Evolutionary conservation across 2,888 invertebrate species (phyloP).

Genomic region (Zaprionus obscuricornis): DNA sequence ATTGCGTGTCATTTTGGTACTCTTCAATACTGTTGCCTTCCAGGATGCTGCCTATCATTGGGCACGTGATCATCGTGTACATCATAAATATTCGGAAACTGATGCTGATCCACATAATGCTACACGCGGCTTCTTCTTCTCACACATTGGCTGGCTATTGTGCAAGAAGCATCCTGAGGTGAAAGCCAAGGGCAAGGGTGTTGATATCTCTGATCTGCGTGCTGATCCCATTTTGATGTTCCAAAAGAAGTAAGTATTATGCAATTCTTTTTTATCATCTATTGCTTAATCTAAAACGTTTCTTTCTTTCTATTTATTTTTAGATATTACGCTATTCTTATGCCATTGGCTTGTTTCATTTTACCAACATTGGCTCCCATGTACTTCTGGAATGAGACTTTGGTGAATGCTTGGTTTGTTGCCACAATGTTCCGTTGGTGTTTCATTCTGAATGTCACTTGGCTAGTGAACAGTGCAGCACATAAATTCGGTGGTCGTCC

Average conservation of each 20-base stretch:
- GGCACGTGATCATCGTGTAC: constrained; percentile 92
- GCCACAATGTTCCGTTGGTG: constrained; percentile 90
- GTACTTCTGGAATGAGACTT: constrained; percentile 90
- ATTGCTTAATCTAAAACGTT: too few species aligned
- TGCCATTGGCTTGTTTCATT: constrained; percentile 90
- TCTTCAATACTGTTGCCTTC: constrained; percentile 95
- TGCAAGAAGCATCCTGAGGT: constrained; percentile 96
- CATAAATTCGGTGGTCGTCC: constrained; percentile 91
- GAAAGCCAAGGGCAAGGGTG: constrained; percentile 91
- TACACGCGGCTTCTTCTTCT: constrained; percentile 96
- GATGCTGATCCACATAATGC: constrained; percentile 97
- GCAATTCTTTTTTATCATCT: too few species aligned
- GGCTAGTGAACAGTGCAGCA: constrained; percentile 95
- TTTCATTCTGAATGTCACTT: constrained; percentile 92
- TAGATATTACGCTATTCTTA: too few species aligned
- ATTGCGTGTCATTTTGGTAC: constrained; percentile 89
- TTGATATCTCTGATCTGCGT: constrained; percentile 93
- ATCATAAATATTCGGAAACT: constrained; percentile 97
- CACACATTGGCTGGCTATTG: constrained; percentile 97
- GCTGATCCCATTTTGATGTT: constrained; percentile 92
- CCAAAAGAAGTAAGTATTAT: constrained; percentile 95
- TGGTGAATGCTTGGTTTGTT: constrained; percentile 87
- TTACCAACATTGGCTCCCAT: constrained; percentile 90
- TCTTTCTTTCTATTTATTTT: too few species aligned
- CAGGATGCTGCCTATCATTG: constrained; percentile 92